Conservation (phyloP, 2,888 invertebrate genomes). For the Agriopis marginaria region DNA sequence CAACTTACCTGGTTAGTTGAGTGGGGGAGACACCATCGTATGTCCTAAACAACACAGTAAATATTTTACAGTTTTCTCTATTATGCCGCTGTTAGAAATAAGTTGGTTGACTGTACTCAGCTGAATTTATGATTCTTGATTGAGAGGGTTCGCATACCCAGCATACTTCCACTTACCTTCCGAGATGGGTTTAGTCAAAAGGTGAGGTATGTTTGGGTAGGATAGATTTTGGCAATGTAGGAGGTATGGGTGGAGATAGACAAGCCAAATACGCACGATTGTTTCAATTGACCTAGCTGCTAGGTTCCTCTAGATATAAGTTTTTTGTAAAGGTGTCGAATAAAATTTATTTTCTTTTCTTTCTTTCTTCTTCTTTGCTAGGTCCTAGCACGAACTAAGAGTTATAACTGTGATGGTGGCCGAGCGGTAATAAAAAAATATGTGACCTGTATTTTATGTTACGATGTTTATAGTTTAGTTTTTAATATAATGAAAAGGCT, state of each 20-base stretch:
- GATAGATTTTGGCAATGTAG: constrained; percentile 12
- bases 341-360: too few species aligned
- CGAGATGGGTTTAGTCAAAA: constrained; percentile 18
- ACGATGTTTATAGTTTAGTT: too few species aligned
- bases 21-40: not conserved
- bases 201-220: constrained; percentile 23
- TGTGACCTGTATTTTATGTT: too few species aligned
- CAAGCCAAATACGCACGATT: too few species aligned
- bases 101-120: not conserved
- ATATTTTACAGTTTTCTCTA: not conserved
- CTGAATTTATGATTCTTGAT: constrained; percentile 31
- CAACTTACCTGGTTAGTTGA: not conserved
- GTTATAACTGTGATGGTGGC: too few species aligned
- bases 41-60: not conserved
- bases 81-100: not conserved
- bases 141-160: constrained; percentile 19
- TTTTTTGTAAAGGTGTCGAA: too few species aligned
- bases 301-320: too few species aligned
- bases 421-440: too few species aligned
- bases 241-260: not conserved
- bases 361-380: too few species aligned
- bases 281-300: too few species aligned
- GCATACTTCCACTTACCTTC: constrained; percentile 25
- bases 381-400: too few species aligned
- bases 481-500: not conserved